Conservation (phyloP, 2,113 vertebrate species). For the Apeltes quadracus region DNA sequence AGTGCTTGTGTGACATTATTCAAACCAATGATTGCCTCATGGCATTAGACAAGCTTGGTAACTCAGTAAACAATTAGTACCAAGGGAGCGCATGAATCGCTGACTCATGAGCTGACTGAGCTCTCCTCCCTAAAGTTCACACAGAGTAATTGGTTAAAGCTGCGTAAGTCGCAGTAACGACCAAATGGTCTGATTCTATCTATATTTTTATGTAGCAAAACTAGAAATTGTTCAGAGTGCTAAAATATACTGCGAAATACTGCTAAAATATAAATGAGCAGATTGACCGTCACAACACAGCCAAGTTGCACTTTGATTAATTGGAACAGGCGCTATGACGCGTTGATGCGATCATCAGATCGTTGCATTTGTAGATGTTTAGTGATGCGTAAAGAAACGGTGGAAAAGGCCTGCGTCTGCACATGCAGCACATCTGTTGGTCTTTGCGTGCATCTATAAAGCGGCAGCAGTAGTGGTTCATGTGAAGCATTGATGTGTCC, state of each 20-base stretch:
- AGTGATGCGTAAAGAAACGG: neutral
- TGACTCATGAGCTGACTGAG: conserved; percentile 40
- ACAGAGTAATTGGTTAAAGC: conserved; percentile 26
- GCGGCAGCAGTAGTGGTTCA: neutral
- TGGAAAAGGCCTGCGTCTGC: conserved; percentile 48
- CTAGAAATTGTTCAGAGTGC: too few relatives aligned
- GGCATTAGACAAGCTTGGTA: conserved; percentile 37
- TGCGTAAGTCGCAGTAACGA: conserved; percentile 10
- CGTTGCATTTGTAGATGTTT: neutral
- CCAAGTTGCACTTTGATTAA: neutral
- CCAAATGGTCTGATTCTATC: neutral
- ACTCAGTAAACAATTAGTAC: conserved; percentile 56
- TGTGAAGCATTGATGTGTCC: conserved; percentile 2
- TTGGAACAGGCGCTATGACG: neutral
- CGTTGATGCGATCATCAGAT: neutral
- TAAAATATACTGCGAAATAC: too few relatives aligned
- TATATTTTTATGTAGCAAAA: neutral
- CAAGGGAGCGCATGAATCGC: conserved; percentile 44
- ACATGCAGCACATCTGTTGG: conserved; percentile 4
- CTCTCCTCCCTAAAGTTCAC: conserved; percentile 4
- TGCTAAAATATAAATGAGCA: too few relatives aligned
- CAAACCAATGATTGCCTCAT: conserved; percentile 13
- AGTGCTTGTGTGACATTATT: conserved; percentile 27
- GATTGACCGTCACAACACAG: neutral
- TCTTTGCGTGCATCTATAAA: conserved; percentile 49